Evolutionary conservation across 37 sponge, comb jelly and placozoan genomes (phyloP).

Genomic region (Geodia barretti): DNA sequence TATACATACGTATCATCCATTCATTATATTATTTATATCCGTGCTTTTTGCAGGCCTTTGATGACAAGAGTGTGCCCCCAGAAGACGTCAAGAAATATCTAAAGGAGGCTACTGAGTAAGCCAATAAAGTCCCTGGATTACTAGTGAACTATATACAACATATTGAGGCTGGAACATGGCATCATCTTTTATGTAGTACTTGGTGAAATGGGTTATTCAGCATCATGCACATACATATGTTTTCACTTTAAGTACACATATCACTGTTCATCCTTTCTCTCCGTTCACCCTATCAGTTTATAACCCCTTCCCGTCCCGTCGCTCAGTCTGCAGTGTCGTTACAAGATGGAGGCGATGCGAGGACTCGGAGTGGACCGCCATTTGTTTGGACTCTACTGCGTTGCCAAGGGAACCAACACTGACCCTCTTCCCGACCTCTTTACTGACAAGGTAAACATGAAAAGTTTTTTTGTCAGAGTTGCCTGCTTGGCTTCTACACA

Average conservation of each 20-base stretch:
- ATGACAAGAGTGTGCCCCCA: slow-evolving; percentile 31
- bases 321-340: slow-evolving; percentile 60
- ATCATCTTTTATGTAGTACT: too few relatives aligned
- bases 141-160: too few relatives aligned
- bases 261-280: background rate
- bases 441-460: slow-evolving; percentile 56
- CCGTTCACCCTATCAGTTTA: background rate
- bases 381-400: slow-evolving; percentile 77
- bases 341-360: slow-evolving; percentile 84
- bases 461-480: too few relatives aligned
- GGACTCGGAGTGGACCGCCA: slow-evolving; percentile 82
- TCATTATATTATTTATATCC: background rate
- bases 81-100: slow-evolving; percentile 48
- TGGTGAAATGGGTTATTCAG: background rate
- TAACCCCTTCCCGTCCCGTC: background rate
- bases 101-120: slow-evolving; percentile 61
- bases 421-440: slow-evolving; percentile 77
- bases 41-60: slow-evolving; percentile 23
- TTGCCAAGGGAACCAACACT: slow-evolving; percentile 71
- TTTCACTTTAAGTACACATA: background rate
- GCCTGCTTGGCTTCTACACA: too few relatives aligned
- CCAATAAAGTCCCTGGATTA: too few relatives aligned
- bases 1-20: too few relatives aligned
- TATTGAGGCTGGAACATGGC: too few relatives aligned
- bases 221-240: slow-evolving; percentile 36